phyloP scores from a whole-genome alignment of 2,797 vertebrate species.

The Lithobates sylvaticus region DNA sequence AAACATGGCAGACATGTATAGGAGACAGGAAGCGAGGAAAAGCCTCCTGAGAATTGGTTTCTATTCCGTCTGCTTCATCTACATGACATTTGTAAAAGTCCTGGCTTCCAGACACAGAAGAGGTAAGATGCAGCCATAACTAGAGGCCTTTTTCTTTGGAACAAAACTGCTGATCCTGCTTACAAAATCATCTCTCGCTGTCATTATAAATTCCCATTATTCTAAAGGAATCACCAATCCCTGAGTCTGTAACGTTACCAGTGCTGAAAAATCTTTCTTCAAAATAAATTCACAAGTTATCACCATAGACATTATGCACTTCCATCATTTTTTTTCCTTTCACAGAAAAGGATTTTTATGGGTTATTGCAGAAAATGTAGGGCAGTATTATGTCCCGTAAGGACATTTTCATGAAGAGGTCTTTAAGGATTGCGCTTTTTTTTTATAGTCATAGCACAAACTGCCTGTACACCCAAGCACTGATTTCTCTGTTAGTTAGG shows the following conservation, averaged over 20 bases:
- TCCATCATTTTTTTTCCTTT: slow-evolving; percentile 11
- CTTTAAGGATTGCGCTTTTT: slow-evolving; percentile 71
- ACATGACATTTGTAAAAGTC: slow-evolving; percentile 40
- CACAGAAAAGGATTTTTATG: slow-evolving; percentile 34
- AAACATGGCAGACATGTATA: slow-evolving; percentile 58
- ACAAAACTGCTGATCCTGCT: not conserved
- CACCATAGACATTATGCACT: not conserved
- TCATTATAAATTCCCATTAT: slow-evolving; percentile 29
- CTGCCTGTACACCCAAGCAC: slow-evolving; percentile 74
- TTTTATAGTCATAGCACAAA: slow-evolving; percentile 67
- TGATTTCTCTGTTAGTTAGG: slow-evolving; percentile 91
- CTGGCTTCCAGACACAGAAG: slow-evolving; percentile 20
- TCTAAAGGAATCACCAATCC: slow-evolving; percentile 20
- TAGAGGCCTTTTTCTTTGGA: not conserved
- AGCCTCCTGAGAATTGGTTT: slow-evolving; percentile 48
- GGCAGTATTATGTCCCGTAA: slow-evolving; percentile 82
- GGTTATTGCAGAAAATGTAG: slow-evolving; percentile 49
- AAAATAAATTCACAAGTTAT: not conserved
- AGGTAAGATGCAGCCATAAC: slow-evolving; percentile 5
- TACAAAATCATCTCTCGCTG: not conserved
- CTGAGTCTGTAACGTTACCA: not conserved
- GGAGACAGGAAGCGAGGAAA: slow-evolving; percentile 58
- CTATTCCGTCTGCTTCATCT: slow-evolving; percentile 46
- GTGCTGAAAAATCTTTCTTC: not conserved
- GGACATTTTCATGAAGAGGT: slow-evolving; percentile 73